Conservation (phyloP, 2,797 vertebrate species). For the Phyllotis vaccarum region DNA sequence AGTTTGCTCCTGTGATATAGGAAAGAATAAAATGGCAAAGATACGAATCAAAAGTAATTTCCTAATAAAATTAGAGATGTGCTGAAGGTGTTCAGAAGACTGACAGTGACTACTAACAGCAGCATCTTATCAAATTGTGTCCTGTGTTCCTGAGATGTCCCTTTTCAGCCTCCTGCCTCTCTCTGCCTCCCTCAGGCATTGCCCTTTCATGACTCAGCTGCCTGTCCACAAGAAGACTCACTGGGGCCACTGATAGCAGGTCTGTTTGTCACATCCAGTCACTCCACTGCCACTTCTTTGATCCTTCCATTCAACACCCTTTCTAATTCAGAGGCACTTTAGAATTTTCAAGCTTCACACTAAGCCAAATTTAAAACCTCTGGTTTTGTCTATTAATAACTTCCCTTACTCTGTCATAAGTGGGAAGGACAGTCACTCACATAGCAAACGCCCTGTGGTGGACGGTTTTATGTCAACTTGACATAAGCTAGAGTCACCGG, state of each 20-base stretch:
- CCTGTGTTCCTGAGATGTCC: background rate
- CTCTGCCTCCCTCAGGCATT: background rate
- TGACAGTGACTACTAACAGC: background rate
- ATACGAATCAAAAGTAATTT: background rate
- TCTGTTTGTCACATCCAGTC: constrained; percentile 21
- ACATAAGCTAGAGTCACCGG: background rate
- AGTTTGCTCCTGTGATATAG: background rate
- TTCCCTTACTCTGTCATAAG: constrained; percentile 34
- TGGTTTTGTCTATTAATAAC: constrained; percentile 62
- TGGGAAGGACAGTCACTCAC: background rate
- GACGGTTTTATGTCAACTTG: background rate
- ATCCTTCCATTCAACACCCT: constrained; percentile 36
- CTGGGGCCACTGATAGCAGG: background rate
- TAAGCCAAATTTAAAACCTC: background rate
- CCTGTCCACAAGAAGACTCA: constrained; percentile 56
- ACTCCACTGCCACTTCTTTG: background rate
- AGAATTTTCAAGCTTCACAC: constrained; percentile 26
- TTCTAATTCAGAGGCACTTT: constrained; percentile 55
- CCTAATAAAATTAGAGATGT: background rate
- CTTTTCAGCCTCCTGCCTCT: background rate
- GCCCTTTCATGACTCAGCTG: constrained; percentile 43
- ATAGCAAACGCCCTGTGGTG: background rate
- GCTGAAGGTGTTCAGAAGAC: background rate
- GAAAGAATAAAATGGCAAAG: background rate
- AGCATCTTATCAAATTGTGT: background rate